Conservation (phyloP, 2,113 vertebrate species). For the Ceyx melanurus region DNA sequence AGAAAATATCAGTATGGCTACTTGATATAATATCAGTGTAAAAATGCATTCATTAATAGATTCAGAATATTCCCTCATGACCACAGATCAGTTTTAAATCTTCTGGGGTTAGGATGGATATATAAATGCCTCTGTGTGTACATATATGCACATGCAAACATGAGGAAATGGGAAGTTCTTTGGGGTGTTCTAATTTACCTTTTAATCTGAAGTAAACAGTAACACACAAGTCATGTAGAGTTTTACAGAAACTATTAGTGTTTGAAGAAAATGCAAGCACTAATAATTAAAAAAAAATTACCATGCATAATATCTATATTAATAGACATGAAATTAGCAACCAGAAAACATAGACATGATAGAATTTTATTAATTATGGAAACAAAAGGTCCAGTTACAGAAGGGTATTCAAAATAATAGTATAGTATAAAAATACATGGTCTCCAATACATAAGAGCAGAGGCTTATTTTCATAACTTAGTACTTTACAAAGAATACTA, state of each 20-base stretch:
- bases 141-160: too few relatives aligned
- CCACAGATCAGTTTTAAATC: background rate
- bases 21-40: background rate
- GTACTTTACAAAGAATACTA: background rate
- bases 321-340: background rate
- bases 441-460: background rate
- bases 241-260: background rate
- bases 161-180: background rate
- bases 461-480: background rate
- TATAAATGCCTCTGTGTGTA: background rate
- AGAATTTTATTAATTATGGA: background rate
- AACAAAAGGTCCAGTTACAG: background rate
- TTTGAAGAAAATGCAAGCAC: background rate
- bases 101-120: background rate
- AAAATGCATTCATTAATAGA: background rate
- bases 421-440: background rate
- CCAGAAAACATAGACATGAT: background rate
- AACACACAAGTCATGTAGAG: rapidly evolving
- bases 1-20: background rate
- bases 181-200: background rate
- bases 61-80: background rate
- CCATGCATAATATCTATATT: background rate
- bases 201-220: background rate
- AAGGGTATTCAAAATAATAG: background rate
- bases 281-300: background rate